Evolutionary conservation across 2,113 vertebrate species (phyloP).

Genomic region (Sylvia atricapilla): DNA sequence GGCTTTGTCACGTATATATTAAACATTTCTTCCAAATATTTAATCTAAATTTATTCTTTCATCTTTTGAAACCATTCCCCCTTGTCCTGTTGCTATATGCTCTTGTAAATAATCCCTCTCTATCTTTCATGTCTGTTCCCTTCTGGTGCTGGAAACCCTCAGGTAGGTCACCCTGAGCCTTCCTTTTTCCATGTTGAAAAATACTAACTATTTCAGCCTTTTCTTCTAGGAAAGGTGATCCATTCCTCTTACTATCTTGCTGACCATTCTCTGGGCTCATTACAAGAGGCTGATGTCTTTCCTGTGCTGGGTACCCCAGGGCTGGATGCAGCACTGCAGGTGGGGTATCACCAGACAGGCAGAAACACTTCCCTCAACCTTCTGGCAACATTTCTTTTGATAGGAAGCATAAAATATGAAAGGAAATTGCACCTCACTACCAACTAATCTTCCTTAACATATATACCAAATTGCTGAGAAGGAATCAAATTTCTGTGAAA

Average conservation of each 20-base stretch:
- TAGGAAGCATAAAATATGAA: background rate
- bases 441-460: background rate
- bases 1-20: background rate
- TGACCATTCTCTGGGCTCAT: background rate
- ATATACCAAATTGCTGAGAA: background rate
- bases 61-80: background rate
- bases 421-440: background rate
- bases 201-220: background rate
- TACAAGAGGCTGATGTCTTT: background rate
- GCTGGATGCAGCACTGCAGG: background rate
- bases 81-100: background rate
- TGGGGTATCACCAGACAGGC: background rate
- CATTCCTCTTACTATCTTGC: background rate
- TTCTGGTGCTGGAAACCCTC: background rate
- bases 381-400: background rate
- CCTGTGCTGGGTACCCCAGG: background rate
- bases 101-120: background rate
- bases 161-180: background rate
- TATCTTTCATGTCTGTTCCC: background rate
- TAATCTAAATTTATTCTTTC: background rate
- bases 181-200: background rate
- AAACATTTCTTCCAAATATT: background rate
- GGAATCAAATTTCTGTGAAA: background rate
- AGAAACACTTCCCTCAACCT: background rate
- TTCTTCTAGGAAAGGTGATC: background rate